Evolutionary conservation across 2,113 vertebrate species (phyloP).

Genomic region (Epinephelus fuscoguttatus): DNA sequence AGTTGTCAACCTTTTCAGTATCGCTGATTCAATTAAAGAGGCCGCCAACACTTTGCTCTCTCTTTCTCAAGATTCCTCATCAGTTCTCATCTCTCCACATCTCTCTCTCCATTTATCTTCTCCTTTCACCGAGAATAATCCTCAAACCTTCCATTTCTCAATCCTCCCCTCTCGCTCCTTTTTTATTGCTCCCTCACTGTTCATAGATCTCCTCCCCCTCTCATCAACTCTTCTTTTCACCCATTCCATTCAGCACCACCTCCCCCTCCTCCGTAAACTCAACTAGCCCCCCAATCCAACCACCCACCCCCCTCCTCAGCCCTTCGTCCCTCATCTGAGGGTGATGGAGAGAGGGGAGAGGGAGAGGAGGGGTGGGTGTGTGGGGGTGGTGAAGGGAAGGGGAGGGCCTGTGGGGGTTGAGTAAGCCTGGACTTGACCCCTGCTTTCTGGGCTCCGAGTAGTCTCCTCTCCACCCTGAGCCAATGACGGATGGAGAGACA

Average conservation of each 20-base stretch:
- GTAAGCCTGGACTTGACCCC: constrained; percentile 91
- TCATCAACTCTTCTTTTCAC: constrained; percentile 65
- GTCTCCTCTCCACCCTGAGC: constrained; percentile 82
- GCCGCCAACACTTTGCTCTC: neutral
- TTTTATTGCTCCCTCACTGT: constrained; percentile 57
- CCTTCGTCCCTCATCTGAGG: constrained; percentile 50
- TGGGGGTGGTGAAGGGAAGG: neutral
- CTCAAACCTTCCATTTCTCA: constrained; percentile 55
- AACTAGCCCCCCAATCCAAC: neutral
- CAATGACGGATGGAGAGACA: constrained; percentile 78
- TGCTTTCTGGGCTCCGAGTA: constrained; percentile 86
- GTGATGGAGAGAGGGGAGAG: constrained; percentile 55
- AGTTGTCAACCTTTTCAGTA: neutral
- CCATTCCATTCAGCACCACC: constrained; percentile 46
- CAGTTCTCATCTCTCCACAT: constrained; percentile 12
- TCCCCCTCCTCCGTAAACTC: constrained; percentile 32
- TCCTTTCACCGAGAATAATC: constrained; percentile 57
- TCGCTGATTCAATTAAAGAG: neutral
- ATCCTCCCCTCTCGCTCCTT: constrained; percentile 43
- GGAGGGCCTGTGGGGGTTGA: constrained; percentile 62
- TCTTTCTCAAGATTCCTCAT: constrained; percentile 9
- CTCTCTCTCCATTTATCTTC: constrained; percentile 40
- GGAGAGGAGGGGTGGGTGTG: neutral
- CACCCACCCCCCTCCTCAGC: neutral
- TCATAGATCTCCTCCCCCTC: constrained; percentile 67